A percentile compares a stretch with the other conserved stretches of the same genome.
Evolutionary conservation across 2,797 vertebrate species (phyloP).

Genomic region (Telmatherina bonti): DNA sequence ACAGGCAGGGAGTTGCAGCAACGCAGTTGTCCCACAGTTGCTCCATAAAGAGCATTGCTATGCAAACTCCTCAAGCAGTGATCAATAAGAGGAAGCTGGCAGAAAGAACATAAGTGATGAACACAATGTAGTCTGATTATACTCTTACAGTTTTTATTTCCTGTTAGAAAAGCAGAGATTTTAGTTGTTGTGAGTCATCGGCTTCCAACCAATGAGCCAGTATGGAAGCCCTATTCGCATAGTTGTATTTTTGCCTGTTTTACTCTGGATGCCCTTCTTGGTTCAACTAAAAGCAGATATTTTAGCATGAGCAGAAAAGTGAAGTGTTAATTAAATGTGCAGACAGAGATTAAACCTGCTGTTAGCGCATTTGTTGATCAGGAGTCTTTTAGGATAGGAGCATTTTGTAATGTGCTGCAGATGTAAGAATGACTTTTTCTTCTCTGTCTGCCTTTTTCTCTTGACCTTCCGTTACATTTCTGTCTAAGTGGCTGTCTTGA

Average conservation of each 20-base stretch:
- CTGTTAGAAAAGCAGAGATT: slow-evolving; percentile 1
- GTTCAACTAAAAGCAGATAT: too few relatives aligned
- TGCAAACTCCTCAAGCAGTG: slow-evolving; percentile 23
- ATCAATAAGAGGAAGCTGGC: slow-evolving; percentile 29
- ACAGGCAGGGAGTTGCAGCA: not conserved
- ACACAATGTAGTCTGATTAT: slow-evolving; percentile 4
- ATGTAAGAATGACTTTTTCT: slow-evolving; percentile 30
- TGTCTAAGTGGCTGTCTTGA: slow-evolving; percentile 92
- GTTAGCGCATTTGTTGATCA: slow-evolving; percentile 1
- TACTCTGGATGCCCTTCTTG: too few relatives aligned
- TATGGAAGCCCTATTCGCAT: too few relatives aligned
- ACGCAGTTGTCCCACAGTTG: not conserved
- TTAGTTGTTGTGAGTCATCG: too few relatives aligned
- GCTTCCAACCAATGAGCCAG: too few relatives aligned
- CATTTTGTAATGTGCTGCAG: slow-evolving; percentile 10
- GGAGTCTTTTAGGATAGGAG: slow-evolving; percentile 1
- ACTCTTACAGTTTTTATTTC: slow-evolving; percentile 26
- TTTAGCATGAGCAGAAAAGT: not conserved
- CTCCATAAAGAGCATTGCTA: not conserved
- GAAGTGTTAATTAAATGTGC: not conserved
- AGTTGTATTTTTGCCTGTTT: too few relatives aligned
- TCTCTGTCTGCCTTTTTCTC: slow-evolving; percentile 32
- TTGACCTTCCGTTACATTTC: slow-evolving; percentile 37
- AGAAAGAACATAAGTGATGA: slow-evolving; percentile 7
- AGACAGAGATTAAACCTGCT: not conserved